Conservation (phyloP, 2,888 invertebrate genomes). For the Microctonus hyperodae region DNA sequence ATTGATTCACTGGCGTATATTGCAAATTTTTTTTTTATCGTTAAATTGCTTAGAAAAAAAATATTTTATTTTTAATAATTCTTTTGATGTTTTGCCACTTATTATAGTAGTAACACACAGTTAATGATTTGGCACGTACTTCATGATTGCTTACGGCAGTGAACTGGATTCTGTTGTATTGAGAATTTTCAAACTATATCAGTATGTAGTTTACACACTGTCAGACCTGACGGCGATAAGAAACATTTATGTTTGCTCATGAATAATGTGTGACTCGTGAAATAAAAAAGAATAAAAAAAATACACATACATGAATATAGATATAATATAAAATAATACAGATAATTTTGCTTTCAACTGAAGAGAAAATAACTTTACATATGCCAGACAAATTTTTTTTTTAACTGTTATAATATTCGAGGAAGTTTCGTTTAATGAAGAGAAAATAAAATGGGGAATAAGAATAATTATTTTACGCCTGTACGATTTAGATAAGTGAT, state of each 20-base stretch:
- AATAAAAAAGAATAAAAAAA: neutral
- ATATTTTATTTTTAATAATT: neutral
- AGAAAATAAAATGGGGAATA: neutral
- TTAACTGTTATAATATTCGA: neutral
- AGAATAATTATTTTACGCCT: neutral
- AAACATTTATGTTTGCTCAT: constrained; percentile 22
- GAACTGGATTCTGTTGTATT: constrained; percentile 20
- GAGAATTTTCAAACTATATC: constrained; percentile 18
- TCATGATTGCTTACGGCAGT: constrained; percentile 8
- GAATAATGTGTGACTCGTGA: constrained; percentile 14
- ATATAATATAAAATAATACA: neutral
- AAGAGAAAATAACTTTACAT: no score
- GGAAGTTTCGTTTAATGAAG: neutral
- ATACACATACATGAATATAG: neutral
- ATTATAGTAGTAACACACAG: neutral
- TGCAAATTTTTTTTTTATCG: neutral
- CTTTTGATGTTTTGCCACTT: constrained; percentile 6
- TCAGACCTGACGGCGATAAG: constrained; percentile 18
- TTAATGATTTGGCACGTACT: constrained; percentile 9
- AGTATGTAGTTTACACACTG: constrained; percentile 8
- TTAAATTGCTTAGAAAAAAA: neutral
- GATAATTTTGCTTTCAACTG: neutral
- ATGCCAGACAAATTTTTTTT: neutral
- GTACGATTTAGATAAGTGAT: neutral
- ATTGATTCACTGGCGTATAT: no score